A percentile compares a stretch with the other conserved stretches of the same genome.
Conservation (phyloP, 2,888 invertebrate species). For the Macrophya annulata region DNA sequence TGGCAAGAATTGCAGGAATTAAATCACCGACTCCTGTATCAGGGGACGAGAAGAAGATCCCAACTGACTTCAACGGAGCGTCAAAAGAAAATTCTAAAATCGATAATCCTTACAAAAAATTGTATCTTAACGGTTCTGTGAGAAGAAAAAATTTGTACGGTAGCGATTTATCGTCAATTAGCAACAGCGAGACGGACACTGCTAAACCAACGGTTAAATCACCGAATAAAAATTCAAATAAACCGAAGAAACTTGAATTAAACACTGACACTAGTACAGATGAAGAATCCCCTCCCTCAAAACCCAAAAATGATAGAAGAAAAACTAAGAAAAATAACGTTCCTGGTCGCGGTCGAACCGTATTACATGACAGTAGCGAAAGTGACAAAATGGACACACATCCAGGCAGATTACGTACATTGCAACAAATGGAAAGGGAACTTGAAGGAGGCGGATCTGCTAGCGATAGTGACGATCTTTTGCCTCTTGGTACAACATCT, state of each 20-base stretch:
- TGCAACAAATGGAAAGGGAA: constrained; percentile 89
- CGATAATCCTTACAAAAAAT: constrained; percentile 88
- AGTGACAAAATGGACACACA: constrained; percentile 70
- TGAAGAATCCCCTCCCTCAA: constrained; percentile 71
- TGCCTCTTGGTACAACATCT: constrained; percentile 81
- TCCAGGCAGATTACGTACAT: constrained; percentile 81
- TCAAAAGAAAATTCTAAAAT: constrained; percentile 81
- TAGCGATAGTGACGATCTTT: constrained; percentile 90
- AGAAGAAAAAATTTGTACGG: constrained; percentile 85
- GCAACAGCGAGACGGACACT: constrained; percentile 80
- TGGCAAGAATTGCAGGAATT: constrained; percentile 87
- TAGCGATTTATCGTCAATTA: constrained; percentile 83
- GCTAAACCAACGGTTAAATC: constrained; percentile 67
- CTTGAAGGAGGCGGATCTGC: constrained; percentile 85
- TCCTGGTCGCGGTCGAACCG: constrained; percentile 79
- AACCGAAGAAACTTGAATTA: constrained; percentile 70
- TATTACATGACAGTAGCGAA: constrained; percentile 77
- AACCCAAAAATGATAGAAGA: constrained; percentile 62
- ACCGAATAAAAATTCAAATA: constrained; percentile 59
- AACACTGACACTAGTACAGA: constrained; percentile 83
- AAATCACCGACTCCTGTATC: constrained; percentile 81
- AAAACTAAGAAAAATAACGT: constrained; percentile 74
- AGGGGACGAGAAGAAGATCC: constrained; percentile 83
- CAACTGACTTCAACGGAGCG: constrained; percentile 86
- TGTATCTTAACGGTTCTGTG: constrained; percentile 89